These are phyloP conservation scores for Cybosia mesomella DNA, from an alignment of 2,888 invertebrate genomes.

Conservation along the genomic window DNA sequence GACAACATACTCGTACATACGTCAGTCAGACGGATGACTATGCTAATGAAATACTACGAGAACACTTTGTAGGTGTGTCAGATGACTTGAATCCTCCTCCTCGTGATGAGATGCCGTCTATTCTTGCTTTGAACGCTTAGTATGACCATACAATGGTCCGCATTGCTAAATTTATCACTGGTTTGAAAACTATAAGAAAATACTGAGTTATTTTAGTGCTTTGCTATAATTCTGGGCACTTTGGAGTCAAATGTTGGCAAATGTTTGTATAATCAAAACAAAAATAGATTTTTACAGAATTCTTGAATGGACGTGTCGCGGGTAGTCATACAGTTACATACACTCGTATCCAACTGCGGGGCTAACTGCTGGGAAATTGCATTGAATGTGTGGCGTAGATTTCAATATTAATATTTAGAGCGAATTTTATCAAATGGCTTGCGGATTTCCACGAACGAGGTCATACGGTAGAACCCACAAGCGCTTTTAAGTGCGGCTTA, in stretches of 20 bases:
- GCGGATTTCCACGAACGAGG: background rate
- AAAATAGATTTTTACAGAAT: background rate
- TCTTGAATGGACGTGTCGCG: background rate
- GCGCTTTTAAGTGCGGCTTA: too few species aligned
- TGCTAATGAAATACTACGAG: background rate
- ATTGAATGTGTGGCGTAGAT: background rate
- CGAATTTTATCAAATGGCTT: background rate
- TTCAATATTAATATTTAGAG: too few species aligned
- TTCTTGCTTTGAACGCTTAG: background rate
- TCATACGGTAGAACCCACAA: too few species aligned
- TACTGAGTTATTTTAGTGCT: background rate
- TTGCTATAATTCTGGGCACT: background rate
- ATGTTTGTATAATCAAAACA: background rate
- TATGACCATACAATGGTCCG: background rate
- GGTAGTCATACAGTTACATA: too few species aligned
- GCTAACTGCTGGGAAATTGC: too few species aligned
- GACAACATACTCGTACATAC: background rate
- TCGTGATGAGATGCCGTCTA: background rate
- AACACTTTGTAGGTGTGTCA: conserved; percentile 1
- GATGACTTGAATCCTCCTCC: background rate
- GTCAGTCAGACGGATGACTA: background rate
- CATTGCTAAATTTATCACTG: background rate
- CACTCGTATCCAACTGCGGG: too few species aligned
- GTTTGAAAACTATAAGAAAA: background rate
- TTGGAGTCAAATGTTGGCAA: background rate